Evolutionary conservation across 2,113 vertebrate species (phyloP), one percentile per base, ranked within the genome.

Genomic region (Syrmaticus mikado): DNA sequence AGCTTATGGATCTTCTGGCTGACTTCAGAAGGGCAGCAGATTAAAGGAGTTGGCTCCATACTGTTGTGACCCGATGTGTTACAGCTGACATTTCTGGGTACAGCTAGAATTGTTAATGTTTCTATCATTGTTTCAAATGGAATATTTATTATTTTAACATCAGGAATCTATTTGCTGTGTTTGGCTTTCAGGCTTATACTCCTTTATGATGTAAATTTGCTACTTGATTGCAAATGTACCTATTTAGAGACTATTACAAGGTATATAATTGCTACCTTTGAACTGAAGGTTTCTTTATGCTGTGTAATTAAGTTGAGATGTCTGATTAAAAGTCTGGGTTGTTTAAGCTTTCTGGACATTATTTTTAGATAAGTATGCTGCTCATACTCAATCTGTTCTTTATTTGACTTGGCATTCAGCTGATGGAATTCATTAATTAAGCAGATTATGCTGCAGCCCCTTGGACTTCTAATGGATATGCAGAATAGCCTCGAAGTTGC

Each of bases 401-500:
- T 85, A 83, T 92, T 91, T 84, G 73, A 78, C 79, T 95, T 91
- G 90, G 38, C 55, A 75, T 94, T 96, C 87, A 78, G 85, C 75
- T 92, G 92, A 93, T 92, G 91, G 89, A 92, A 85, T 93, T 97
- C 89, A 95, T 88, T 94, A 85, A 85, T 87, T 94, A 92, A 93
- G 85, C 57, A 78, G 73, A 68, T 95, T 86, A 87, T 93, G 73
- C 93, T 50, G 13, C 68, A 94, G 82, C 87, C 87, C 71, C 50
- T 1, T 82, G 85, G 81, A 85, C 86, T 94, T 94, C 50, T 93
- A 88, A 65, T 87, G 62, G 67, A 24, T 75, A 81, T 91, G 62
- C 58, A 96, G 82, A 94, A 68, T 32, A 91, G 96, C 73, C 82
- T 88, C 22, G 41, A 90, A 80, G 90, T 94, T 95, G 85, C 4